Evolutionary conservation across 2,113 vertebrate genomes (phyloP).

Genomic region (Panurus biarmicus): DNA sequence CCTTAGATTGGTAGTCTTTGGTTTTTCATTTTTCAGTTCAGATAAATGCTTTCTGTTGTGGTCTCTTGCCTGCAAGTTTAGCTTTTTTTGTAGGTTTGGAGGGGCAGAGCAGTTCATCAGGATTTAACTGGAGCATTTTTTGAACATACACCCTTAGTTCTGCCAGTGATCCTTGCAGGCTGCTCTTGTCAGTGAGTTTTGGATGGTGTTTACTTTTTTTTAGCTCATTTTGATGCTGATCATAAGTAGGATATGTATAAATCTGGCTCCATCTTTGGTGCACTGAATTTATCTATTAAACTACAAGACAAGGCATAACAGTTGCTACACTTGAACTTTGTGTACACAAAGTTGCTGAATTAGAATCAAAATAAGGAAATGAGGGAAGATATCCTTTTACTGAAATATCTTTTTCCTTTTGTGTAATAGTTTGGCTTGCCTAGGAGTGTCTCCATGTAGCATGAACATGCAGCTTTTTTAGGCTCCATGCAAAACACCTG

Average conservation of each 20-base stretch:
- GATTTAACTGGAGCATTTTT: background rate
- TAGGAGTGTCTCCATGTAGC: background rate
- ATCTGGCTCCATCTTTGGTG: background rate
- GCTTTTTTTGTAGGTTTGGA: background rate
- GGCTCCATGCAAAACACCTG: background rate
- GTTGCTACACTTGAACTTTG: background rate
- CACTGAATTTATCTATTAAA: background rate
- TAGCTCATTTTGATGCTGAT: background rate
- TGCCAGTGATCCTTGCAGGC: background rate
- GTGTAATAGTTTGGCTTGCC: background rate
- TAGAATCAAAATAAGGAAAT: background rate
- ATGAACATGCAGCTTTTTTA: background rate
- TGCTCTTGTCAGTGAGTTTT: background rate
- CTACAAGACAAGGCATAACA: background rate
- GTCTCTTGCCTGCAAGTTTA: background rate
- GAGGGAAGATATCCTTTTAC: background rate
- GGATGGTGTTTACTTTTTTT: background rate
- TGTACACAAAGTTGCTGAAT: background rate
- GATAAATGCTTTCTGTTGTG: background rate
- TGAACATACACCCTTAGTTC: background rate
- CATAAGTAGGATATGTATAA: background rate
- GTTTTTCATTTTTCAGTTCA: background rate
- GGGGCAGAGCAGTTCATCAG: background rate
- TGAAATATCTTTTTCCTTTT: background rate
- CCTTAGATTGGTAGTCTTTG: background rate